A percentile compares a stretch with the other conserved stretches of the same genome.
Evolutionary conservation across 2,113 vertebrate species (phyloP).

Genomic region (Barnardius zonarius): DNA sequence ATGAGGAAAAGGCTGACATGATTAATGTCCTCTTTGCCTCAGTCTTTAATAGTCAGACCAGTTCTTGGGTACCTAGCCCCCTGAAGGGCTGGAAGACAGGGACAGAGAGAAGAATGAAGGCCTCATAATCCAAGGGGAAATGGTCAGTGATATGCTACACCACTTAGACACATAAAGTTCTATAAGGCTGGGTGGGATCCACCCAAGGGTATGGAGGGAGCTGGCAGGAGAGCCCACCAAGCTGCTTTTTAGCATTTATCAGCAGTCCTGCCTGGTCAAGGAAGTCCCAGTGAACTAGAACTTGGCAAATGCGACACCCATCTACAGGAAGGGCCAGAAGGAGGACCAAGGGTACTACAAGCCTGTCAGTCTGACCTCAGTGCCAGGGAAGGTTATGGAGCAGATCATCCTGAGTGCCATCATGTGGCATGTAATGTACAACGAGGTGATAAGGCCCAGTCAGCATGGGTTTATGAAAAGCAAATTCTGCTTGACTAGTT

Average conservation of each 20-base stretch:
- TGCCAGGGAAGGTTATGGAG: neutral
- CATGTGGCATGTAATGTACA: neutral
- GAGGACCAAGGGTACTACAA: neutral
- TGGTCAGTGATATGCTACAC: neutral
- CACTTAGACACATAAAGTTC: neutral
- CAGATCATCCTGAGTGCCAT: neutral
- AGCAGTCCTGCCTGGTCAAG: neutral
- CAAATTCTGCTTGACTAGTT: neutral
- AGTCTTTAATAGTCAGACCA: neutral
- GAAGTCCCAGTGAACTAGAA: neutral
- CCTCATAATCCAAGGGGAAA: neutral
- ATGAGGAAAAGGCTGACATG: neutral
- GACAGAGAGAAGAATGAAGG: neutral
- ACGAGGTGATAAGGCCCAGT: too few species aligned
- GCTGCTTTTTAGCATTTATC: neutral
- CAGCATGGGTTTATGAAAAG: neutral
- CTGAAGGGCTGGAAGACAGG: neutral
- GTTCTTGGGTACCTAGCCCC: neutral
- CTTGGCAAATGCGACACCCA: neutral
- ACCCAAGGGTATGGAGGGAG: neutral
- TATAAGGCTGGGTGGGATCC: neutral
- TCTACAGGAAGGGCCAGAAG: neutral
- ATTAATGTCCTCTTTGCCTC: neutral
- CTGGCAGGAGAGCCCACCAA: neutral
- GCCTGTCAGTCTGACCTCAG: neutral